A percentile compares a stretch with the other conserved stretches of the same genome.
These are phyloP conservation scores for Lithobates sylvaticus DNA, from an alignment of 2,797 vertebrate species.

Conservation along the genomic window DNA sequence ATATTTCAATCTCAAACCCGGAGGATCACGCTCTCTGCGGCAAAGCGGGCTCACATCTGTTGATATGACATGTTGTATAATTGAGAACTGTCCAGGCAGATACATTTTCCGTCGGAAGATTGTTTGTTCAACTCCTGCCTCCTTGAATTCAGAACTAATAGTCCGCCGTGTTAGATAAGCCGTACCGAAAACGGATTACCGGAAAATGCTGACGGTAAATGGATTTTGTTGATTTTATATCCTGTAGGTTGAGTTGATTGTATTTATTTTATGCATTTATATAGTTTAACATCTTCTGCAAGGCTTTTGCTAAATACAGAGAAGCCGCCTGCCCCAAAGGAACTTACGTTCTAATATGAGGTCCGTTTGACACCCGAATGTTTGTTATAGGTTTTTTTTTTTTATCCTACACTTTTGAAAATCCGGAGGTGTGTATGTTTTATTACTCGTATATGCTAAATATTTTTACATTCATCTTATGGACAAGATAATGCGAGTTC, in stretches of 20 bases:
- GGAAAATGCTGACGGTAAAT: neutral
- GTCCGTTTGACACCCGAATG: too few species aligned
- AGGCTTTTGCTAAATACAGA: too few species aligned
- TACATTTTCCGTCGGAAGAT: slow-evolving; percentile 20
- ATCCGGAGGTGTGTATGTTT: too few species aligned
- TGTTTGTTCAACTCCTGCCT: slow-evolving; percentile 17
- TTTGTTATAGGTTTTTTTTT: too few species aligned
- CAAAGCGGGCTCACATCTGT: slow-evolving; percentile 25
- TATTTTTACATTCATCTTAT: too few species aligned
- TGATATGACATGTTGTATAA: slow-evolving; percentile 41
- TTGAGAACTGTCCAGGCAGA: slow-evolving; percentile 32
- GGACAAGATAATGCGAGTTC: too few species aligned
- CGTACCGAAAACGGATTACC: neutral
- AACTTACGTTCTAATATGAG: too few species aligned
- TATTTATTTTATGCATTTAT: too few species aligned
- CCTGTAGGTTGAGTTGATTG: neutral
- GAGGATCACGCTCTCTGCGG: slow-evolving; percentile 26
- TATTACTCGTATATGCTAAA: too few species aligned
- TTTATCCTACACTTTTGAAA: too few species aligned
- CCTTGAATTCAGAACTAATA: neutral
- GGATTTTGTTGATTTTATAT: slow-evolving; percentile 4
- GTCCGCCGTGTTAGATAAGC: neutral
- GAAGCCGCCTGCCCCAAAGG: too few species aligned
- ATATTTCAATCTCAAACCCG: slow-evolving; percentile 44
- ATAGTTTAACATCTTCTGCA: too few species aligned